A percentile compares a stretch with the other conserved stretches of the same genome.
These are phyloP conservation scores for Phyto melanocephala DNA, from an alignment of 2,888 invertebrate genomes.

Conservation along the genomic window DNA sequence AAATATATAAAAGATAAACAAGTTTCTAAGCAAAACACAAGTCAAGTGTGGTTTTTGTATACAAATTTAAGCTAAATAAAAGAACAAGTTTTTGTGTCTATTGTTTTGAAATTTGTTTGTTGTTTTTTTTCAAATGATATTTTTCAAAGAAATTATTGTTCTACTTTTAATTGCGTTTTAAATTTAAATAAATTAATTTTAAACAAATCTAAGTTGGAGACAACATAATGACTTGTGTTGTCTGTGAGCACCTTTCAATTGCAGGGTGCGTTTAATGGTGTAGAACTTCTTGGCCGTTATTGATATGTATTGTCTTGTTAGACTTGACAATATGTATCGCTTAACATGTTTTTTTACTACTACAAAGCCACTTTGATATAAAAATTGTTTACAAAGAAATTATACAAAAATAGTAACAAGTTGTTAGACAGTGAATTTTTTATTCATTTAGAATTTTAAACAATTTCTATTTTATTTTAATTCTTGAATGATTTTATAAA, in stretches of 20 bases:
- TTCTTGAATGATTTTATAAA: too few relatives aligned
- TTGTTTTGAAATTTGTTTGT: neutral
- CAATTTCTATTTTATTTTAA: too few relatives aligned
- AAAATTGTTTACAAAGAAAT: constrained; percentile 1
- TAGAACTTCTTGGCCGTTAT: neutral
- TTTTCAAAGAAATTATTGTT: neutral
- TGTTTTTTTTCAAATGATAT: neutral
- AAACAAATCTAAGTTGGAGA: neutral
- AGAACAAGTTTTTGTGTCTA: neutral
- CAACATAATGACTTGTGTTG: neutral
- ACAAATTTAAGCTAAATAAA: neutral
- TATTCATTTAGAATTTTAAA: too few relatives aligned
- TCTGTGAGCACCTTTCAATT: neutral
- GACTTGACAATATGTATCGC: constrained; percentile 22
- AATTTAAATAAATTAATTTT: neutral
- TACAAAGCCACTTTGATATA: neutral
- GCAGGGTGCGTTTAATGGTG: neutral
- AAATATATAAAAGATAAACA: neutral
- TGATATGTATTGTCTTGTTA: neutral
- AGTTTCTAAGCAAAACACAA: neutral
- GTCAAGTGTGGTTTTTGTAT: neutral
- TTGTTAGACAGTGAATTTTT: too few relatives aligned
- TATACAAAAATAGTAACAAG: neutral
- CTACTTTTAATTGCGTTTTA: neutral
- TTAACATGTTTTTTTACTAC: neutral